A percentile compares a stretch with the other conserved stretches of the same genome.
These are phyloP conservation scores for Clarias magur DNA, from an alignment of 2,113 vertebrate species.

Conservation along the genomic window DNA sequence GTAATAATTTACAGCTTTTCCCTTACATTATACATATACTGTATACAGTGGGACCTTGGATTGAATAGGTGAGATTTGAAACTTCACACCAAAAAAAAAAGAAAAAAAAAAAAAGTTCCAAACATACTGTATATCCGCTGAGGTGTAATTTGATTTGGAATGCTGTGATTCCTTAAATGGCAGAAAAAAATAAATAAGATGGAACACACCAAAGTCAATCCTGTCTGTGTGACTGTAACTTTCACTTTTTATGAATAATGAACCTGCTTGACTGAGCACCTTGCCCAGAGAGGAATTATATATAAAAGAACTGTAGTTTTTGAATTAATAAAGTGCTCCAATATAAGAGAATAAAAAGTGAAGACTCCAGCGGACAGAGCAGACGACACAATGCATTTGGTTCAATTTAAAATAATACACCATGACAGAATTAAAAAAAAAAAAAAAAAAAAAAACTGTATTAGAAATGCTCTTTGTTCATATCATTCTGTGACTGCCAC, in stretches of 20 bases:
- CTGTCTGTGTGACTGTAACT: neutral
- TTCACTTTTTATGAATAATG: neutral
- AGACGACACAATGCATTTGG: neutral
- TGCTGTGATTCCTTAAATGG: neutral
- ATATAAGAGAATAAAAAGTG: neutral
- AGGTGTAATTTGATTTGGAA: neutral
- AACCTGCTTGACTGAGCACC: neutral
- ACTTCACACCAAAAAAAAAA: no score
- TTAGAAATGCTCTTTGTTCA: neutral
- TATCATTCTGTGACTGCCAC: neutral
- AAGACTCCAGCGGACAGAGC: neutral
- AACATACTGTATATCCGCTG: no score
- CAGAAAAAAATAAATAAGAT: neutral
- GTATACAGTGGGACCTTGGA: no score
- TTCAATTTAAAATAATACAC: conserved; percentile 6
- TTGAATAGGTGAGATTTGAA: neutral
- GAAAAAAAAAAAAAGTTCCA: neutral
- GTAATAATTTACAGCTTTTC: no score
- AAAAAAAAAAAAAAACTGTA: neutral
- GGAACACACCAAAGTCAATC: neutral
- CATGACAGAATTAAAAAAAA: neutral
- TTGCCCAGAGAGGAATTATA: neutral
- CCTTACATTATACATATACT: no score
- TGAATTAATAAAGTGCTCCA: conserved; percentile 12
- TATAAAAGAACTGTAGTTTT: neutral